Percentiles rank a stretch among this genome's conserved stretches.
These are phyloP conservation scores for Plusia festucae DNA, from an alignment of 2,888 invertebrate genomes.

Conservation along the genomic window DNA sequence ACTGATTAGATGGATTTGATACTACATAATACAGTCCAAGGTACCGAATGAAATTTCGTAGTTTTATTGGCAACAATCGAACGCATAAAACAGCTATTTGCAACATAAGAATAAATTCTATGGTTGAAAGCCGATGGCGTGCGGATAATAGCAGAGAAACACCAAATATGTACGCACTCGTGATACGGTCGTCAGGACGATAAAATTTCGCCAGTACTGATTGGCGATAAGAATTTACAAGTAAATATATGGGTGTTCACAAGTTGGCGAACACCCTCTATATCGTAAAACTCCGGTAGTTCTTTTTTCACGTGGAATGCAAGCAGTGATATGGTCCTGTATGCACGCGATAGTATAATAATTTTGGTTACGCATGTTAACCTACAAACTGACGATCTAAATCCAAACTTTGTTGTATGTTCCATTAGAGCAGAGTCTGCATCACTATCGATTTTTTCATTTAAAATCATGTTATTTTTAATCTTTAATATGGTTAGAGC, in stretches of 20 bases:
- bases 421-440: too few relatives aligned
- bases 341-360: constrained; percentile 43
- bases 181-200: constrained; percentile 38
- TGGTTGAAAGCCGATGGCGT: constrained; percentile 43
- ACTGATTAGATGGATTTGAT: background rate
- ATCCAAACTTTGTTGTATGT: too few relatives aligned
- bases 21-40: constrained; percentile 2
- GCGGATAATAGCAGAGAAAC: constrained; percentile 57
- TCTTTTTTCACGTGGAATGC: constrained; percentile 44
- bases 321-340: constrained; percentile 12
- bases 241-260: constrained; percentile 59
- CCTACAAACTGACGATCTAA: background rate
- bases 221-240: constrained; percentile 64
- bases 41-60: constrained; percentile 22
- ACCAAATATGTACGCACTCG: constrained; percentile 45
- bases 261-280: constrained; percentile 42
- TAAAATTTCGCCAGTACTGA: constrained; percentile 62
- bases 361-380: constrained; percentile 8
- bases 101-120: constrained; percentile 5
- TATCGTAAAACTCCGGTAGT: constrained; percentile 51
- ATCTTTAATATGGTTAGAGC: too few relatives aligned
- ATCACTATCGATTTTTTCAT: too few relatives aligned
- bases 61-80: constrained; percentile 40
- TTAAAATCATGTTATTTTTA: too few relatives aligned
- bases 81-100: constrained; percentile 38